These are phyloP conservation scores for Felis chaus DNA, from an alignment of 2,113 vertebrate species.

Conservation along the genomic window DNA sequence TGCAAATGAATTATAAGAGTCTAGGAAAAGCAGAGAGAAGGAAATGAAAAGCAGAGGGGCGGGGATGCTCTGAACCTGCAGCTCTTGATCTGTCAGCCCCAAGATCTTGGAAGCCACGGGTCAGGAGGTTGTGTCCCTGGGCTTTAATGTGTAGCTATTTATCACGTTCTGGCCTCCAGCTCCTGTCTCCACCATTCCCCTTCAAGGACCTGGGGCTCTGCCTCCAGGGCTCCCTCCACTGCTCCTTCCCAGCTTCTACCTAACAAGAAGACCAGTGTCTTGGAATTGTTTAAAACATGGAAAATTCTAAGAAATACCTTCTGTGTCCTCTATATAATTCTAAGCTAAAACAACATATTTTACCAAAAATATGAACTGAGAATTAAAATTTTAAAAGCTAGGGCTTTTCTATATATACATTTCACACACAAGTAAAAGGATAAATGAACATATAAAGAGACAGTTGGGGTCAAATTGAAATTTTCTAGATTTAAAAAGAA, in stretches of 20 bases:
- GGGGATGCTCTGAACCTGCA: not conserved
- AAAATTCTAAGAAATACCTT: not conserved
- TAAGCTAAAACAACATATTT: conserved; percentile 9
- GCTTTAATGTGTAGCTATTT: not conserved
- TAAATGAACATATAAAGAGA: not conserved
- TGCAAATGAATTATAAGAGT: not conserved
- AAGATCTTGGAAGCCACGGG: not conserved
- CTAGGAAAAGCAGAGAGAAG: no score
- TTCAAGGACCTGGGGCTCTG: not conserved
- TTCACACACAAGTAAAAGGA: not conserved
- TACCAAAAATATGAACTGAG: not conserved
- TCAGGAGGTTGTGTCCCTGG: not conserved
- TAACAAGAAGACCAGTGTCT: not conserved
- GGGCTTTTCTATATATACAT: not conserved
- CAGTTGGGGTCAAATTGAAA: not conserved
- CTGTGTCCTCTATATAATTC: not conserved
- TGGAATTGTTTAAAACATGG: not conserved
- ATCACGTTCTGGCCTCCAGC: not conserved
- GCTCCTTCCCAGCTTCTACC: not conserved
- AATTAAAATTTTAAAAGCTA: not conserved
- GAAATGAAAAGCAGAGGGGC: no score
- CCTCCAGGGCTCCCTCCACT: not conserved
- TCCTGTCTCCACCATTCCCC: not conserved
- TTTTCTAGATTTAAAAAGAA: conserved; percentile 38
- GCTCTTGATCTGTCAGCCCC: not conserved